These are phyloP conservation scores for Helobdella robusta DNA, from an alignment of 2,888 invertebrate species.

Conservation along the genomic window DNA sequence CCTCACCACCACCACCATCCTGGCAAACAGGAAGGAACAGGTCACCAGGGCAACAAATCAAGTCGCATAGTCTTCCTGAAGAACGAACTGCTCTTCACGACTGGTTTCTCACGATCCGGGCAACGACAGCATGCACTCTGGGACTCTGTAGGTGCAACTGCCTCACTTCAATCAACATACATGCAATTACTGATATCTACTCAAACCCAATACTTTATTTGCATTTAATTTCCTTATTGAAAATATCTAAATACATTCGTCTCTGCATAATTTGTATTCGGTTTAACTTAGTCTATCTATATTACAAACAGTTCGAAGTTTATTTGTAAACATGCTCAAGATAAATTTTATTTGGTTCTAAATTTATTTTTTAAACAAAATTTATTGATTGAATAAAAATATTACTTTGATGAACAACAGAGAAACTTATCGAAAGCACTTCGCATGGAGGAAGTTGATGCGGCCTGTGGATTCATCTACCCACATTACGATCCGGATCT, in stretches of 20 bases:
- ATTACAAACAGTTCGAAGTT: too few species aligned
- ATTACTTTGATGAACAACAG: slow-evolving; percentile 38
- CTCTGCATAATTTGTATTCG: background rate
- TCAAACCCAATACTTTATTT: too few species aligned
- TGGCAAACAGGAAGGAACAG: slow-evolving; percentile 37
- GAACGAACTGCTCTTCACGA: slow-evolving; percentile 46
- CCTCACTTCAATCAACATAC: too few species aligned
- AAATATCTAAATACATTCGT: too few species aligned
- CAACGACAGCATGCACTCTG: slow-evolving; percentile 50
- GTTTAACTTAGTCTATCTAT: too few species aligned
- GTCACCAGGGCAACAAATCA: slow-evolving; percentile 42
- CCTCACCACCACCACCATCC: background rate
- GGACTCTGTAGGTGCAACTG: slow-evolving; percentile 50
- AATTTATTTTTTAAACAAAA: background rate
- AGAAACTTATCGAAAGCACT: slow-evolving; percentile 46
- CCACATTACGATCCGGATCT: slow-evolving; percentile 93
- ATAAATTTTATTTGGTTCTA: background rate
- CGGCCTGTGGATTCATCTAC: slow-evolving; percentile 88
- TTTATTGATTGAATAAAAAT: background rate
- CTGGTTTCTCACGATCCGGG: slow-evolving; percentile 49
- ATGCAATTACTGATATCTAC: too few species aligned
- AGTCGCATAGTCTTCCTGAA: slow-evolving; percentile 45
- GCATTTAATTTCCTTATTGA: too few species aligned
- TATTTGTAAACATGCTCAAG: background rate
- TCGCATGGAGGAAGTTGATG: slow-evolving; percentile 46